Conservation (phyloP, 2,888 invertebrate genomes). For the Drosophila helvetica region DNA sequence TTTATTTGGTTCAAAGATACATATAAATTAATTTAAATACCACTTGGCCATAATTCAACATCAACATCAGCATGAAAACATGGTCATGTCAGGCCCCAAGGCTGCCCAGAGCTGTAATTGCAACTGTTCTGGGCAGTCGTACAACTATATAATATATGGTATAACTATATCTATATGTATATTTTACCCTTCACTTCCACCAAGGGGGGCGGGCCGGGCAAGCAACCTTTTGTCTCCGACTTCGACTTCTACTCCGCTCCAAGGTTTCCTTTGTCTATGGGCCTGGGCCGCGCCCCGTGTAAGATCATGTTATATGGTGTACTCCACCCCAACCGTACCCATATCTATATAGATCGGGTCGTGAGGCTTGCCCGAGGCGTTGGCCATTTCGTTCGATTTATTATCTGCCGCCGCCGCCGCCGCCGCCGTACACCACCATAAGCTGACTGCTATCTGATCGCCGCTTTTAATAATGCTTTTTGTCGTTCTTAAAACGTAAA, state of each 20-base stretch:
- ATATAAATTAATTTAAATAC: constrained; percentile 77
- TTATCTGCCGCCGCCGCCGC: constrained; percentile 31
- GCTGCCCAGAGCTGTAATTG: constrained; percentile 60
- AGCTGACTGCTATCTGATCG: constrained; percentile 73
- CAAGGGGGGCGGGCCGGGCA: constrained; percentile 22
- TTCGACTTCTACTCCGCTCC: constrained; percentile 15
- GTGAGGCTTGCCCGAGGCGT: constrained; percentile 67
- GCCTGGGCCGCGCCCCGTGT: constrained; percentile 64
- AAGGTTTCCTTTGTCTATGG: constrained; percentile 73
- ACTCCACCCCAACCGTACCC: constrained; percentile 32
- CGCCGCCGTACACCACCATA: constrained; percentile 46
- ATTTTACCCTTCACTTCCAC: constrained; percentile 67
- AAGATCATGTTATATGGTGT: constrained; percentile 46
- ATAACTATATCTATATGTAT: neutral
- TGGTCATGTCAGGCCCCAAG: constrained; percentile 65
- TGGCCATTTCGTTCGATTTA: constrained; percentile 68
- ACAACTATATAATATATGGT: neutral
- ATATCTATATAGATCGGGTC: constrained; percentile 78
- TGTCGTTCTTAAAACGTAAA: constrained; percentile 70
- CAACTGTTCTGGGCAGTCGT: constrained; percentile 35
- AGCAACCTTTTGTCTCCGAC: constrained; percentile 53
- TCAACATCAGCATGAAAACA: constrained; percentile 35
- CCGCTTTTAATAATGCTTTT: constrained; percentile 69
- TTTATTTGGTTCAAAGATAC: constrained; percentile 71
- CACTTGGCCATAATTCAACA: constrained; percentile 72